phyloP scores from a whole-genome alignment of 2,797 vertebrate species.

The Rhinatrema bivittatum region DNA sequence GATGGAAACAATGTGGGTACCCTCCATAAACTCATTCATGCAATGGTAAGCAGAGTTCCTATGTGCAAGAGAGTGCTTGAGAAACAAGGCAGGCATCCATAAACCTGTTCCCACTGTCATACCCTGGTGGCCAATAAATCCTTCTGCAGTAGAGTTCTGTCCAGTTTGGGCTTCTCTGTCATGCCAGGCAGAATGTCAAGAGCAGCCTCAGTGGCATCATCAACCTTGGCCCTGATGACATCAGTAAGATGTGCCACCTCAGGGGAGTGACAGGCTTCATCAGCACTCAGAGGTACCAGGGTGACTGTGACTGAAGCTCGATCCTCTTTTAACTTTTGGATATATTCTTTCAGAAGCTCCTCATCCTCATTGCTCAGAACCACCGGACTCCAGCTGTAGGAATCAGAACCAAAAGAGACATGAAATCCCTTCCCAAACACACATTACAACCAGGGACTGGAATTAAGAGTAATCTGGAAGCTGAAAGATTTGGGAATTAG shows the following conservation, averaged over 20 bases:
- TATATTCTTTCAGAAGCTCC: constrained; percentile 47
- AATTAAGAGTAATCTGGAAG: too few species aligned
- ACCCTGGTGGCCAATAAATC: constrained; percentile 73
- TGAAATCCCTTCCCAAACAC: too few species aligned
- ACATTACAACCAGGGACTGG: too few species aligned
- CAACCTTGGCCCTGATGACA: constrained; percentile 5
- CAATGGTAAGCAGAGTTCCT: too few species aligned
- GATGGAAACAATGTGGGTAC: too few species aligned
- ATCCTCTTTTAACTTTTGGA: constrained; percentile 53
- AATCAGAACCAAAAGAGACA: too few species aligned
- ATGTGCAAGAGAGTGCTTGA: too few species aligned
- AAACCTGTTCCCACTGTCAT: too few species aligned
- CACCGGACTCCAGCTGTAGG: too few species aligned
- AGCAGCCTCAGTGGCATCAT: constrained; percentile 19
- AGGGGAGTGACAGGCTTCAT: constrained; percentile 22
- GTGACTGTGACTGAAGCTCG: constrained; percentile 60
- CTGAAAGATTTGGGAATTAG: too few species aligned
- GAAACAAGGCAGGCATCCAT: too few species aligned
- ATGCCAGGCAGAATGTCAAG: constrained; percentile 32
- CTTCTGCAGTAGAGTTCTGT: constrained; percentile 64
- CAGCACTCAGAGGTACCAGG: constrained; percentile 18
- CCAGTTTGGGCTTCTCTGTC: constrained; percentile 40
- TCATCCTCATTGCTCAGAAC: constrained; percentile 28
- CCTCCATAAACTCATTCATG: too few species aligned
- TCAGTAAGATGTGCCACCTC: background rate